phyloP scores from a whole-genome alignment of 2,113 vertebrate genomes.

The Actenoides lindsayi region DNA sequence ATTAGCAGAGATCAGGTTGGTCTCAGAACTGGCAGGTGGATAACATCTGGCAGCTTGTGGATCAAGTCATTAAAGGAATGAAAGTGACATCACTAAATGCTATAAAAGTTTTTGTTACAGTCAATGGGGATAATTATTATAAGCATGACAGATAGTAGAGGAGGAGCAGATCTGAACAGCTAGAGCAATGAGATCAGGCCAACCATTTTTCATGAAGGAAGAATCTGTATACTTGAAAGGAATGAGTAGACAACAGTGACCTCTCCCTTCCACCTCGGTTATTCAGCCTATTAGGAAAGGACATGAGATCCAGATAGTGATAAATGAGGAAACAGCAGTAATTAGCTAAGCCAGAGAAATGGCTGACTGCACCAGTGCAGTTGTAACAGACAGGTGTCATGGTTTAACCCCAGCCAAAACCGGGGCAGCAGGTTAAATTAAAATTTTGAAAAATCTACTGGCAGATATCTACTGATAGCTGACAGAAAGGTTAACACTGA shows the following conservation, averaged over 20 bases:
- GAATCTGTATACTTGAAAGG: background rate
- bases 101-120: background rate
- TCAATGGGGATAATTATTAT: background rate
- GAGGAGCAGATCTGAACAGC: background rate
- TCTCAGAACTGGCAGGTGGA: slow-evolving; percentile 5
- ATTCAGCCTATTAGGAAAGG: background rate
- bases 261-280: background rate
- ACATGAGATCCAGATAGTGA: background rate
- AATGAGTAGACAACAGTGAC: background rate
- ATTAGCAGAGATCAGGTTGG: slow-evolving; percentile 2
- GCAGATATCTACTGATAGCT: background rate
- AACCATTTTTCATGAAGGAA: background rate
- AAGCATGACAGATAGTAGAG: background rate
- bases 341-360: background rate
- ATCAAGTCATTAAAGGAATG: background rate
- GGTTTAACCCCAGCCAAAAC: background rate
- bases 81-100: background rate
- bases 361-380: background rate
- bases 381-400: background rate
- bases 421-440: background rate
- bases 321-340: background rate
- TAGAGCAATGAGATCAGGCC: background rate
- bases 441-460: background rate
- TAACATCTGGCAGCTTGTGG: slow-evolving; percentile 13
- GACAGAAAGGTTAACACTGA: background rate